phyloP scores from a whole-genome alignment of 2,113 vertebrate genomes.

The Tupaia tana region DNA sequence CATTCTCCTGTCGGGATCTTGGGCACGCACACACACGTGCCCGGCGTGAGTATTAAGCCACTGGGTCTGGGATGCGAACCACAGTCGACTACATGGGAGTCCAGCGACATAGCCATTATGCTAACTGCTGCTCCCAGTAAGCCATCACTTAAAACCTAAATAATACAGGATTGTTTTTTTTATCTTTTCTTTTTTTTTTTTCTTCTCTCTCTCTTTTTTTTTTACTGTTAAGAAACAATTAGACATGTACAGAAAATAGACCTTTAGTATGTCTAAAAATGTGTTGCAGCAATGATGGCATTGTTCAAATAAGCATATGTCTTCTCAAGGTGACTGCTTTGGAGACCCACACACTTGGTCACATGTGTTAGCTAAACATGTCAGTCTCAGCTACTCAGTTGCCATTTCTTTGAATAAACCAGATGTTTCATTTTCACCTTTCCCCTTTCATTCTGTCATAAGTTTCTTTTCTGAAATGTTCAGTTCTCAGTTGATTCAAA shows the following conservation, averaged over 20 bases:
- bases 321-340: neutral
- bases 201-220: neutral
- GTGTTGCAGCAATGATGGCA: neutral
- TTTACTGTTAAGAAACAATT: neutral
- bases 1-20: too few species aligned
- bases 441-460: slow-evolving; percentile 48
- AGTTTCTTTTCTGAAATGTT: slow-evolving; percentile 46
- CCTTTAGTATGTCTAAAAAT: neutral
- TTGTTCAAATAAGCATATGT: slow-evolving; percentile 42
- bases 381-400: slow-evolving; percentile 19
- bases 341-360: neutral
- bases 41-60: too few species aligned
- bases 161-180: neutral
- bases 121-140: neutral
- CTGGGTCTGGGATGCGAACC: too few species aligned
- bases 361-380: neutral
- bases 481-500: slow-evolving; percentile 24
- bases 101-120: too few species aligned
- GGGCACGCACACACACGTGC: too few species aligned
- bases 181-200: neutral
- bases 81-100: too few species aligned
- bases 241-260: neutral
- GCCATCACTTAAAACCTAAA: slow-evolving; percentile 10
- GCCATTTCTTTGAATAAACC: slow-evolving; percentile 50
- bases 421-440: slow-evolving; percentile 54